Conservation (phyloP, 1,140 invertebrate genomes). For the Cardiocondyla obscurior region DNA sequence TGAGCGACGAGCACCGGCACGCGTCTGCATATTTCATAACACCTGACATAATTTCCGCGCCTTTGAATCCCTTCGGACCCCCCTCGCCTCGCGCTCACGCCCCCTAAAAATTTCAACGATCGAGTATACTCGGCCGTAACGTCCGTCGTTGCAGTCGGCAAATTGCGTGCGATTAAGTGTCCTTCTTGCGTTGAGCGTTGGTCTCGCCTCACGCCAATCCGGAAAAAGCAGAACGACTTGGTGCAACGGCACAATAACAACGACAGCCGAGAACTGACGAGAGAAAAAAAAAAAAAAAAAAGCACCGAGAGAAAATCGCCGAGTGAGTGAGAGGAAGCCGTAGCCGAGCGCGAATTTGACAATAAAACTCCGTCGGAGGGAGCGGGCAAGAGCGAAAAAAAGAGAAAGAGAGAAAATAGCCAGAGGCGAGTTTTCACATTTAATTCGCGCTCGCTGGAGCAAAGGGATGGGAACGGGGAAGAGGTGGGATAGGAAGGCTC, state of each 20-base stretch:
- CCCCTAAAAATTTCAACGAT: conserved; percentile 34
- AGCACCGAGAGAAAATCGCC: conserved; percentile 61
- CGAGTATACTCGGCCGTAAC: background rate
- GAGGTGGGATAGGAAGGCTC: conserved; percentile 52
- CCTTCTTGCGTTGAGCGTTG: conserved; percentile 56
- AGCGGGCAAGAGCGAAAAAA: conserved; percentile 7
- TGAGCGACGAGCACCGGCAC: conserved; percentile 10
- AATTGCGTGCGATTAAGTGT: conserved; percentile 74
- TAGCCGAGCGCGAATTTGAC: conserved; percentile 69
- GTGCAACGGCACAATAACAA: conserved; percentile 36
- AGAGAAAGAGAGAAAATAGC: conserved; percentile 50
- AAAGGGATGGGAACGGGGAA: conserved; percentile 41
- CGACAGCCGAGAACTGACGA: conserved; percentile 10
- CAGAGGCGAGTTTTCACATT: conserved; percentile 75
- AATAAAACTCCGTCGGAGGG: conserved; percentile 61
- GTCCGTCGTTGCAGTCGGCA: background rate
- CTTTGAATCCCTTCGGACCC: conserved; percentile 40
- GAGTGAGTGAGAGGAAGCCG: conserved; percentile 68
- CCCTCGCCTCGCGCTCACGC: conserved; percentile 19
- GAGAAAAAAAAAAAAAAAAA: conserved; percentile 13
- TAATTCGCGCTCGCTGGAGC: conserved; percentile 72
- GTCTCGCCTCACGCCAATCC: background rate
- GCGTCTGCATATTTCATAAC: conserved; percentile 42
- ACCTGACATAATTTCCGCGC: conserved; percentile 53
- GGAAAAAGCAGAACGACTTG: background rate